Base-by-base conservation (phyloP, 2,797 vertebrate genomes). In the Philypnodon macrostomus region DNA sequence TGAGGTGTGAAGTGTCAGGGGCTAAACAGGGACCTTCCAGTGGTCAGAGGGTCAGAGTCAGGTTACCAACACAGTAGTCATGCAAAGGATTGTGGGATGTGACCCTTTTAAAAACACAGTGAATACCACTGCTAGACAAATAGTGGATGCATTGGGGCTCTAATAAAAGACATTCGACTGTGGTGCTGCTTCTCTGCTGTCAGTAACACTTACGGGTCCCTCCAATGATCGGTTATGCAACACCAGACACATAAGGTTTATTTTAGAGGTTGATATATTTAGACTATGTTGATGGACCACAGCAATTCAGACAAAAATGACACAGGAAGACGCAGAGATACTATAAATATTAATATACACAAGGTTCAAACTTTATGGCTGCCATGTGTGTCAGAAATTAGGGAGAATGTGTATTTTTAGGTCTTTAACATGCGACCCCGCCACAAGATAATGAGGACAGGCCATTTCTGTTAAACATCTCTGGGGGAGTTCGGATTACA, bases 191-290 rank as follows among this genome's bases (percentile, higher is more conserved):
- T 54, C 50, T 35, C 40, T 4, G 10, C 40, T 53, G 65, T 63
- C 67, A 68, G 47, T 32, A 69, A 49, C 37, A 45, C 26, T 60
- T 54, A 49, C 30, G 55, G 44, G 75, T 72, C 13, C 32, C 32
- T 69, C 58, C 56, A 55, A 21, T 51, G 48, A 58, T 55, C 33
- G 35, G 70, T 89, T 88, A 88, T 60, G 83, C 77, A 89, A 89
- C 37, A 58, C 46, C 36, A 23, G 4, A 15, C 50, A 47, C 85
- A 89, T 71, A 83, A 85, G 87, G 76, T 85, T 87, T 64, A 73
- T 57, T 85, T 90, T 82, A 86, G 41, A 61, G 63, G 27, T 34
- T 53, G 79, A 75, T 89, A 89, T 89, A 87, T 90, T 89, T 90
- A 90, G 85, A 70, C 18, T 39, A 49, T 58, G 37, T 67, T 57